These are phyloP conservation scores for Wiebesia pumilae DNA, from an alignment of 1,140 invertebrate species.

Conservation along the genomic window DNA sequence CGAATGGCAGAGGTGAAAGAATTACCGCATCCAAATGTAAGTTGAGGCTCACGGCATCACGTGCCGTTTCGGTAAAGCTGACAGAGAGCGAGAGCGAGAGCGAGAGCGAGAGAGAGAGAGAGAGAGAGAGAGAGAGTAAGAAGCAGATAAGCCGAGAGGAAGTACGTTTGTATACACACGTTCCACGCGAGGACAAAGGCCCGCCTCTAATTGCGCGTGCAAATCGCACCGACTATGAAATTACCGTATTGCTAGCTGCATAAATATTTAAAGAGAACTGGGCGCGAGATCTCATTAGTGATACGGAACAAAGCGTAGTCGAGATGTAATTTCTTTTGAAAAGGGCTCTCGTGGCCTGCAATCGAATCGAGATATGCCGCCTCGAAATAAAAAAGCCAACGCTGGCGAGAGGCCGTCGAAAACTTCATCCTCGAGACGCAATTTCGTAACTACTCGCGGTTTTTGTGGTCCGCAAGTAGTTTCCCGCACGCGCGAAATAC, in stretches of 20 bases:
- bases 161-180: background rate
- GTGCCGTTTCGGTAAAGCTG: background rate
- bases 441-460: slow-evolving; percentile 35
- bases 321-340: background rate
- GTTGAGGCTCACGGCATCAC: background rate
- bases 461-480: background rate
- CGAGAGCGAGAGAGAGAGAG: no score
- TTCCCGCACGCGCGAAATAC: background rate
- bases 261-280: slow-evolving; percentile 32
- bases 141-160: background rate
- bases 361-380: background rate
- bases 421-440: background rate
- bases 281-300: background rate
- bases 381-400: background rate
- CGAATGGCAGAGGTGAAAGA: background rate
- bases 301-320: background rate
- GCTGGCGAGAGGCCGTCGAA: background rate
- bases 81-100: no score
- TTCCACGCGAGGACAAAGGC: background rate
- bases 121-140: no score
- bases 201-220: slow-evolving; percentile 31
- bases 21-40: background rate
- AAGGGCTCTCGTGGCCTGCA: background rate
- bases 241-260: background rate
- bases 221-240: background rate